Evolutionary conservation across 2,797 vertebrate species (phyloP).

Genomic region (Holocentrus rufus): DNA sequence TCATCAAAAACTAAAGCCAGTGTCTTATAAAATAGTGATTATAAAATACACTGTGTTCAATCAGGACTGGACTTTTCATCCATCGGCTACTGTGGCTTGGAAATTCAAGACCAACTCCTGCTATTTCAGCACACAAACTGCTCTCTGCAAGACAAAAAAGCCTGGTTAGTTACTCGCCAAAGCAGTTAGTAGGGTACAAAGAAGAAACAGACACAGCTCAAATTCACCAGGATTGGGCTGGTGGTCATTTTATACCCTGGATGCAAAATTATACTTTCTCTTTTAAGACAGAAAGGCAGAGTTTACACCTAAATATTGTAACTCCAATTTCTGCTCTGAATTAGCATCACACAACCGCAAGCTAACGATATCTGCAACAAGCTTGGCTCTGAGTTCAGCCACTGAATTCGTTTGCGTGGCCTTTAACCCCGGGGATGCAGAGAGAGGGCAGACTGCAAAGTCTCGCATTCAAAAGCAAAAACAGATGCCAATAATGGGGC

Average conservation of each 20-base stretch:
- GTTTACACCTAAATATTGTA: background rate
- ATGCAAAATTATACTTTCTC: background rate
- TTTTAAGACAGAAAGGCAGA: background rate
- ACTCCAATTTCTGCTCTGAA: background rate
- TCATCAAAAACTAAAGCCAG: too few relatives aligned
- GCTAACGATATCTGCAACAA: background rate
- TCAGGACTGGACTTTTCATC: too few relatives aligned
- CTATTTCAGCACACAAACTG: background rate
- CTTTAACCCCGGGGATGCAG: background rate
- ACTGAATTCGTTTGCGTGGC: background rate
- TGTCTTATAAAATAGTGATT: too few relatives aligned
- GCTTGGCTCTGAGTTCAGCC: background rate
- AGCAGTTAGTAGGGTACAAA: background rate
- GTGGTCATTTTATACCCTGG: background rate
- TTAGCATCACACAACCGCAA: conserved; percentile 6
- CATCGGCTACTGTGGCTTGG: background rate
- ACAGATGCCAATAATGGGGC: conserved; percentile 45
- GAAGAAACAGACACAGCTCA: background rate
- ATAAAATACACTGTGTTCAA: too few relatives aligned
- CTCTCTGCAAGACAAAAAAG: background rate
- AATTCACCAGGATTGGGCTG: background rate
- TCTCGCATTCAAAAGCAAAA: conserved; percentile 47
- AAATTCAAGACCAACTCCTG: conserved; percentile 1
- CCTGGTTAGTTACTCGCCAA: conserved; percentile 12
- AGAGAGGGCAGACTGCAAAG: conserved; percentile 3